Conservation (phyloP, 2,888 invertebrate species). For the Xestia rhomboidea region DNA sequence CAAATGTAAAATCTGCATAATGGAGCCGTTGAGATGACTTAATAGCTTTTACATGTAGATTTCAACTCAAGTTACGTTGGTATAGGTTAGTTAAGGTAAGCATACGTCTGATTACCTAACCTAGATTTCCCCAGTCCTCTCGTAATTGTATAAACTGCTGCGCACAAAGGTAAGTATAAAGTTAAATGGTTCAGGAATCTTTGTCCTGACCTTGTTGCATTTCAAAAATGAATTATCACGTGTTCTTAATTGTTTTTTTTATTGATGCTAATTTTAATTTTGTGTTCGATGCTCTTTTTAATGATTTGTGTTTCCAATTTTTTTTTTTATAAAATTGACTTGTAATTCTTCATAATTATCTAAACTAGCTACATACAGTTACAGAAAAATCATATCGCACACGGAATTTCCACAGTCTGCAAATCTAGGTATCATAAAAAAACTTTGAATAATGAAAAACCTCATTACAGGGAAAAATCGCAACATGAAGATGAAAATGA, state of each 20-base stretch:
- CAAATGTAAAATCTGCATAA: constrained; percentile 3
- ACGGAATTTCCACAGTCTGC: not conserved
- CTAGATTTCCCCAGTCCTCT: not conserved
- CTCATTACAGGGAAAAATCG: not conserved
- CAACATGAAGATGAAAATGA: not conserved
- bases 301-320: too few species aligned
- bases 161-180: not conserved
- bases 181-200: not conserved
- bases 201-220: not conserved
- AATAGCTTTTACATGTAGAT: constrained; percentile 24
- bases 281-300: too few species aligned
- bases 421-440: not conserved
- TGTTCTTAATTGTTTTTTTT: too few species aligned
- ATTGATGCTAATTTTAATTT: too few species aligned
- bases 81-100: not conserved
- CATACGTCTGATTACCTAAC: not conserved
- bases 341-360: too few species aligned
- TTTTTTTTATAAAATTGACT: too few species aligned
- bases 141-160: not conserved
- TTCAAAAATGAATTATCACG: not conserved
- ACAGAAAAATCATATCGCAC: constrained; percentile 6
- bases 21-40: constrained; percentile 3
- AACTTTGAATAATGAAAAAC: constrained; percentile 1
- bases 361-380: not conserved
- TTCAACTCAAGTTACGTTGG: not conserved